Evolutionary conservation across 2,113 vertebrate genomes (phyloP), one percentile per base, ranked within the genome.

Genomic region (Bufo gargarizans): DNA sequence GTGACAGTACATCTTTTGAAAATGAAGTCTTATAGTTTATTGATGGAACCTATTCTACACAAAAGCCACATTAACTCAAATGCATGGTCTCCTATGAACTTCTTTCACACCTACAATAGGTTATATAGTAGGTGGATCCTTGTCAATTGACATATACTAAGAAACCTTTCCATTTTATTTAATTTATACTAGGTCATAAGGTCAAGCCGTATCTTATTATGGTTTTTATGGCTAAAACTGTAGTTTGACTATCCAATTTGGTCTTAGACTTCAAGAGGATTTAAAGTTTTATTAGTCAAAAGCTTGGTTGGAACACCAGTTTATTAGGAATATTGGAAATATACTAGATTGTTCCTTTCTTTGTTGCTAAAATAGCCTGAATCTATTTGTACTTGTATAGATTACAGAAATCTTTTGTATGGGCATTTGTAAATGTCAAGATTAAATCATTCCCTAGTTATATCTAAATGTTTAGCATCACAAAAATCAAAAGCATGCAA

Each of bases 191-290:
- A 72, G 47, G 67, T 74, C 82, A 84, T 45, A 58, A 74, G 82
- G 82, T 84, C 82, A 84, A 14, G n/a, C 67, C 22, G 17, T 19
- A 84, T 43, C 80, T 59, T 63, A 82, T 45, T 63, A 58, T 63
- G 47, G 47, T 82, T 4, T 22, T 58, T 14, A 58, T 2, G 58
- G 19, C 8, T 65, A 5, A 5, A 11, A 47, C 22, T 20, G 4
- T 13, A 82, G 45, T 6, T 53, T 22, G 17, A 47, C 3, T 2
- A n/a, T 11, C 72, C 2, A 12, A 61, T 19, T 71, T 71, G n/a
- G 11, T 84, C 22, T 59, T 49, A 77, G 84, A 22, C 71, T 59
- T 63, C 55, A 61, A 47, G 10, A 50, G 20, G 17, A 19, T 82
- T 50, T 8, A 14, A 67, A 53, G 43, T 47, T 53, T 83, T 53